Evolutionary conservation across 2,113 vertebrate genomes (phyloP), one percentile per base, ranked within the genome.

Genomic region (Columba janthina): DNA sequence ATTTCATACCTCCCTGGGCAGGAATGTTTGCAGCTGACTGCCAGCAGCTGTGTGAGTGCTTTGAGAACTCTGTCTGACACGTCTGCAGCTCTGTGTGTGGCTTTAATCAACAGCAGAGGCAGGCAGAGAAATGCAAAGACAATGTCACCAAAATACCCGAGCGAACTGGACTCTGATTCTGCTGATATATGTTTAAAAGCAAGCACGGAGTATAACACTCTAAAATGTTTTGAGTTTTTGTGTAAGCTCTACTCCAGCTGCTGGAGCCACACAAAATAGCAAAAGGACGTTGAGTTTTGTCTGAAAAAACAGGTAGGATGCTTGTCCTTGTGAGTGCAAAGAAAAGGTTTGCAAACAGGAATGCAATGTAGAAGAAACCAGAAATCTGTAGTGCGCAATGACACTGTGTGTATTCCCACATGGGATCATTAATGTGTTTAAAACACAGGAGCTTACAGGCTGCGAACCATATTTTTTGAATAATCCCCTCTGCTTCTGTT

Each of bases 11-110:
- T 90, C 82, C 54, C 81, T 40, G 72, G 51, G 25, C 79, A 78
- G 79, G 94, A 89, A 96, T 76, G 90, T 0, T 2, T 60, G 87
- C 96, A 96, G 96, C 94, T 97, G 89, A 91, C 87, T 40, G 70
- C 62, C 36, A 60, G 78, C 95, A 96, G 97, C 97, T 97, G 95
- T 56, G 56, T 9, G 31, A 61, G 91, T 60, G 3, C 69, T 89
- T 66, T 58, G 70, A 25, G 56, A 66, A 6, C 38, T 42, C 36
- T 40, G 67, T 38, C 36, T 40, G 71, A 42, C 48, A 34, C 0
- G 85, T 38, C 61, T 58, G 67, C 83, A 84, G 90, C 77, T 95
- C 94, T 66, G 67, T 48, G 11, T 78, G n/a, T 40, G 56, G 14
- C 54, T 78, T 91, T 82, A 54, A 77, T 67, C 75, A 48, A 25